phyloP scores from a whole-genome alignment of 2,888 invertebrate genomes.

The Ceraclea dissimilis region DNA sequence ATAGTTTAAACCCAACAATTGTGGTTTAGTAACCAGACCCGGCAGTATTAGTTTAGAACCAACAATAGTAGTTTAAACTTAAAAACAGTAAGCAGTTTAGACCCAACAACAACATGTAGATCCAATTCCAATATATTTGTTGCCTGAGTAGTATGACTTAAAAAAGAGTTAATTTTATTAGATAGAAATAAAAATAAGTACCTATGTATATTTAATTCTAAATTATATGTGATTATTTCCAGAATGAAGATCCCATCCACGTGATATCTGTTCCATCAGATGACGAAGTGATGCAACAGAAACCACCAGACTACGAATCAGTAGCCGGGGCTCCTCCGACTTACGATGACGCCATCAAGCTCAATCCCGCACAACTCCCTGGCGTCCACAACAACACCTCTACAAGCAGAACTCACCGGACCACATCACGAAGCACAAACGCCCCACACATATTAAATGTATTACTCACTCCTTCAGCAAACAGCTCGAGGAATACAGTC shows the following conservation, averaged over 20 bases:
- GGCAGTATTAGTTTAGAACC: no score
- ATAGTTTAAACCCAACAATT: no score
- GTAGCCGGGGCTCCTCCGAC: slow-evolving; percentile 63
- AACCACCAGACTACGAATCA: slow-evolving; percentile 66
- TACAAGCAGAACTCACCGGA: slow-evolving; percentile 12
- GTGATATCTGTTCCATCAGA: slow-evolving; percentile 54
- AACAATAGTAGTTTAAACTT: no score
- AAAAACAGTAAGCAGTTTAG: no score
- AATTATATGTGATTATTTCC: no score
- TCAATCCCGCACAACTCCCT: slow-evolving; percentile 53
- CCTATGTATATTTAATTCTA: no score
- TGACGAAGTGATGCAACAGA: slow-evolving; percentile 53
- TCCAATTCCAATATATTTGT: no score
- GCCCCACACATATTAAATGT: slow-evolving; percentile 22
- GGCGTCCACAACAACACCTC: slow-evolving; percentile 33
- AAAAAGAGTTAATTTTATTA: no score
- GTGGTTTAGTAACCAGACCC: no score
- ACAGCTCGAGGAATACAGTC: slow-evolving; percentile 16
- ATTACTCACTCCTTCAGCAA: slow-evolving; percentile 29
- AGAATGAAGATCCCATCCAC: slow-evolving; percentile 60
- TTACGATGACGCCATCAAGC: slow-evolving; percentile 65
- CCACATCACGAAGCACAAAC: slow-evolving; percentile 8
- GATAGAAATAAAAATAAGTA: no score
- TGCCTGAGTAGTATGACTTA: no score
- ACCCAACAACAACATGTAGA: no score